phyloP scores from a whole-genome alignment of 1,140 invertebrate genomes.

The Cepaea nemoralis region DNA sequence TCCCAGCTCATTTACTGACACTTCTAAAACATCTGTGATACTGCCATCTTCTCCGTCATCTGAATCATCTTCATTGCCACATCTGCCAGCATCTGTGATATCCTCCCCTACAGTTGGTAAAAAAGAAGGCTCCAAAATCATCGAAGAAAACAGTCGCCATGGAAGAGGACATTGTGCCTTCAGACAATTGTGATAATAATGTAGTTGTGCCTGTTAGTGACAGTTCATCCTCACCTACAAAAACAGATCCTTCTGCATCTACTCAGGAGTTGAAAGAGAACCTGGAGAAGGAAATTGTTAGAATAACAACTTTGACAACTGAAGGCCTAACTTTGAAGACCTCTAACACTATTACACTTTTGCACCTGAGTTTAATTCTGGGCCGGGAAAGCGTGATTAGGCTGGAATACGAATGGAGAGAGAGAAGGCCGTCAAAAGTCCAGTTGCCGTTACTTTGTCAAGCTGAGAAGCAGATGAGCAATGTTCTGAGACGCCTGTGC shows the following conservation, averaged over 20 bases:
- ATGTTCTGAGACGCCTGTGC: conserved; percentile 30
- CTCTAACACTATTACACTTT: conserved; percentile 35
- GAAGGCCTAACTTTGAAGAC: conserved; percentile 14
- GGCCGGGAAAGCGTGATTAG: conserved; percentile 21
- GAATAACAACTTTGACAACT: conserved; percentile 6
- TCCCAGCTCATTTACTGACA: background rate
- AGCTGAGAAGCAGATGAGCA: conserved; percentile 33
- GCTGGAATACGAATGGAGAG: conserved; percentile 33
- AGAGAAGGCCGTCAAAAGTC: conserved; percentile 1
- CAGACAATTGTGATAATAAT: conserved; percentile 14
- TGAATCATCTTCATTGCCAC: background rate
- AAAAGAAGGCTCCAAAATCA: conserved; percentile 8
- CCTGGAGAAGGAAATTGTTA: conserved; percentile 19
- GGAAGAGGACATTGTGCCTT: background rate
- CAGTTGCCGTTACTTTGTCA: background rate
- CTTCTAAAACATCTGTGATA: conserved; percentile 8
- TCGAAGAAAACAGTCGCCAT: conserved; percentile 3
- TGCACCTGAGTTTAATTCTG: conserved; percentile 29
- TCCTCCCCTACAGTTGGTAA: conserved; percentile 7
- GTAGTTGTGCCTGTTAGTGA: conserved; percentile 3
- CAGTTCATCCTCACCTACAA: conserved; percentile 17
- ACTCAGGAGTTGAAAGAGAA: conserved; percentile 8
- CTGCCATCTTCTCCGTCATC: conserved; percentile 8
- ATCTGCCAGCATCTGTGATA: background rate
- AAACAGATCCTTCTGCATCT: conserved; percentile 1